These are phyloP conservation scores for Sthenelais limicola DNA, from an alignment of 2,888 invertebrate genomes.

Conservation along the genomic window DNA sequence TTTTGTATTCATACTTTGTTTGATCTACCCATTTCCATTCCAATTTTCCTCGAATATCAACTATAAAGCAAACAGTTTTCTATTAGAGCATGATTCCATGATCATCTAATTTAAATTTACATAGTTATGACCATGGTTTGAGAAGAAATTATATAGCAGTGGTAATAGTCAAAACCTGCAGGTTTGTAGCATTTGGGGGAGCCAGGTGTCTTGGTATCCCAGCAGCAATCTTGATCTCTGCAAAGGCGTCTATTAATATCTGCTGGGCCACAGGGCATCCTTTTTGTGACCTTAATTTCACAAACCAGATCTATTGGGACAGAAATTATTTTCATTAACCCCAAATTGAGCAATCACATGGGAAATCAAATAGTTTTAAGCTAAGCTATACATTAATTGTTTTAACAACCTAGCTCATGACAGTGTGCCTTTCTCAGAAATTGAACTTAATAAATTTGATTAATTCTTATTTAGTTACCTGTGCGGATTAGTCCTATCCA, in stretches of 20 bases:
- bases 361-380: no score
- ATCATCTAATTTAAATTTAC: no score
- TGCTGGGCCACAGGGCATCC: neutral
- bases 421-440: no score
- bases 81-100: no score
- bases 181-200: no score
- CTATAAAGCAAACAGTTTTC: neutral
- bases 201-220: neutral
- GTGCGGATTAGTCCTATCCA: slow-evolving; percentile 19
- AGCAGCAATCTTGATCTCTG: neutral
- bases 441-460: no score
- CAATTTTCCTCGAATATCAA: slow-evolving; percentile 3
- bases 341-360: no score
- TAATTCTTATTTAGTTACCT: no score
- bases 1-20: neutral
- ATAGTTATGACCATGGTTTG: no score
- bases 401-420: no score
- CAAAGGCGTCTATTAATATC: neutral
- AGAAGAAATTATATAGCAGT: neutral
- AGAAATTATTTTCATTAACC: no score
- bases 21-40: slow-evolving; percentile 3
- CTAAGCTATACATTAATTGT: no score
- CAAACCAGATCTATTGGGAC: slow-evolving; percentile 1
- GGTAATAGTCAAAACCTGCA: neutral
- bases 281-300: neutral